A percentile compares a stretch with the other conserved stretches of the same genome.
Evolutionary conservation across 1,140 invertebrate species (phyloP).

Genomic region (Adelges cooleyi): DNA sequence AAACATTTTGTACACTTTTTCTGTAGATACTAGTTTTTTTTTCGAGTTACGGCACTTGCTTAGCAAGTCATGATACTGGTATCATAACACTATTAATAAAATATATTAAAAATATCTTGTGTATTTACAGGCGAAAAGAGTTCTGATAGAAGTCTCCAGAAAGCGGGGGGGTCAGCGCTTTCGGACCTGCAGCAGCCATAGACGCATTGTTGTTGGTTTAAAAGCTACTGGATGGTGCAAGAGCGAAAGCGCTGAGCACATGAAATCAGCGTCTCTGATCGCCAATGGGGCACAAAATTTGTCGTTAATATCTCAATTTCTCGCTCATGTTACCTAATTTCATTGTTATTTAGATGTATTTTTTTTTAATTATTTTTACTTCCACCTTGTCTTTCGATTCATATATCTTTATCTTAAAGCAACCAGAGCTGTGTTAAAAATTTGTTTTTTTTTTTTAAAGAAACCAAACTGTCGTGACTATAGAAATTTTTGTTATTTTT

Average conservation of each 20-base stretch:
- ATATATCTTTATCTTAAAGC: slow-evolving; percentile 28
- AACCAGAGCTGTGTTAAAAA: slow-evolving; percentile 25
- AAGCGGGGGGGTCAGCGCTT: slow-evolving; percentile 12
- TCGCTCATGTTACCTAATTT: slow-evolving; percentile 28
- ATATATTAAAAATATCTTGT: no score
- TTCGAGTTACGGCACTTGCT: no score
- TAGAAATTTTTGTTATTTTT: slow-evolving; percentile 19
- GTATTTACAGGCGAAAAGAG: slow-evolving; percentile 17
- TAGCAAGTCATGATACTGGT: no score
- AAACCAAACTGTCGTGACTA: neutral
- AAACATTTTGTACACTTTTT: no score
- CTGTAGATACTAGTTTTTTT: no score
- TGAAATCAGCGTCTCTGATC: slow-evolving; percentile 18
- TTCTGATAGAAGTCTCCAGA: slow-evolving; percentile 26
- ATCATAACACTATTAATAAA: no score
- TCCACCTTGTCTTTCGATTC: slow-evolving; percentile 26
- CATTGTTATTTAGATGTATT: slow-evolving; percentile 28
- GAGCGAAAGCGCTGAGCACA: slow-evolving; percentile 7
- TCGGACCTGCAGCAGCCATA: slow-evolving; percentile 16
- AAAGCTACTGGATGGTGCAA: slow-evolving; percentile 16
- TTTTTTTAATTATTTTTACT: slow-evolving; percentile 25
- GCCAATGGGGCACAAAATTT: slow-evolving; percentile 6
- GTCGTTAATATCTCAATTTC: slow-evolving; percentile 23
- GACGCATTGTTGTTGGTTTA: neutral
- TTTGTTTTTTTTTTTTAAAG: slow-evolving; percentile 20